Percentiles rank a stretch among this genome's conserved stretches.
These are phyloP conservation scores for Phoenicopterus ruber DNA, from an alignment of 2,113 vertebrate species.

Conservation along the genomic window DNA sequence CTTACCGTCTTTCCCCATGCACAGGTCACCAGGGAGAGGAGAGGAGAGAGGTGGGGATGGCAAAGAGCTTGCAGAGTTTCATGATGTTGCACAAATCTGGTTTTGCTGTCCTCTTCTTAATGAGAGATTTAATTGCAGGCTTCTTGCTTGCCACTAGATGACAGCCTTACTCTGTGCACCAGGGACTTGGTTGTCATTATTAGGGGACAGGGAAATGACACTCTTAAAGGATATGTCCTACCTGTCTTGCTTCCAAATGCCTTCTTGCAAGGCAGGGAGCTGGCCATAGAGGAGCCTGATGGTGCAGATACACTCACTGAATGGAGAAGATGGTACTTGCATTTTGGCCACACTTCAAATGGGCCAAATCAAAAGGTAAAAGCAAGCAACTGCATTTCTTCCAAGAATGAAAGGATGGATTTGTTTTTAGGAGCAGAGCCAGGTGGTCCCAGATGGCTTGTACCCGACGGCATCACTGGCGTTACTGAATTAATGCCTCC, in stretches of 20 bases:
- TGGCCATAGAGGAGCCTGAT: neutral
- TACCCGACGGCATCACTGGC: fast-evolving
- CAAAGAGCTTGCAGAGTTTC: neutral
- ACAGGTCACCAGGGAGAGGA: neutral
- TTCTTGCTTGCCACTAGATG: conserved; percentile 44
- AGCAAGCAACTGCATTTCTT: neutral
- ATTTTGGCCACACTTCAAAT: neutral
- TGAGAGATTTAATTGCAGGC: neutral
- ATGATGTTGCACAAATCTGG: fast-evolving
- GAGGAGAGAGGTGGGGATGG: neutral
- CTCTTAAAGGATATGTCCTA: neutral
- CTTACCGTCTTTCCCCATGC: neutral
- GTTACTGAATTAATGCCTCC: neutral
- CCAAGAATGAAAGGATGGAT: neutral
- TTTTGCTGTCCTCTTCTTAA: neutral
- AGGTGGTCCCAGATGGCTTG: neutral
- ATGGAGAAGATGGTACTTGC: neutral
- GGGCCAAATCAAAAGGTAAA: neutral
- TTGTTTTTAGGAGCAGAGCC: neutral
- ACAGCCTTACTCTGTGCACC: conserved; percentile 26
- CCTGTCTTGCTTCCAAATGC: neutral
- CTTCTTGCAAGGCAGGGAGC: neutral
- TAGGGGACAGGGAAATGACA: neutral
- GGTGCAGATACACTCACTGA: neutral
- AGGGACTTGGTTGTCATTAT: neutral